These are phyloP conservation scores for Dicrostonyx torquatus DNA, from an alignment of 2,797 vertebrate genomes.

Conservation along the genomic window DNA sequence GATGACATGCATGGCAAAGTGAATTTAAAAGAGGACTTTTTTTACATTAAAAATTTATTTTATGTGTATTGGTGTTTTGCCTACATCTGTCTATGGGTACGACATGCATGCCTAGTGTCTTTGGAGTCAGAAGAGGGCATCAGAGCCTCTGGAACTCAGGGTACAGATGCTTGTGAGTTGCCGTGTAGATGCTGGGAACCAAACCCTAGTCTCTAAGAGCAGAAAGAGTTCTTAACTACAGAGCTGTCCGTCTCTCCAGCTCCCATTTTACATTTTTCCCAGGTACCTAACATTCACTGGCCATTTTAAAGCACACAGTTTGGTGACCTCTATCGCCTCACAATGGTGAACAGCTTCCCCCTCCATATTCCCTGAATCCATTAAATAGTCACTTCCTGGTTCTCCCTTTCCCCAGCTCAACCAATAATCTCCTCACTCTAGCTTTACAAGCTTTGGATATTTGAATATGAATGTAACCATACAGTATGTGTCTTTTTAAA, in stretches of 20 bases:
- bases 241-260: neutral
- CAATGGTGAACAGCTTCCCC: neutral
- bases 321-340: neutral
- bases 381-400: neutral
- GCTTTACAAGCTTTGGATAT: neutral
- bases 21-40: neutral
- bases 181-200: neutral
- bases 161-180: too few relatives aligned
- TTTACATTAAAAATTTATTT: neutral
- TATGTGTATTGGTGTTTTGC: neutral
- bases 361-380: neutral
- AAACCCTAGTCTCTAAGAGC: neutral
- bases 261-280: neutral
- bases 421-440: neutral
- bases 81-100: neutral
- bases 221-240: neutral
- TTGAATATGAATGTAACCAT: neutral
- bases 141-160: neutral
- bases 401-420: neutral
- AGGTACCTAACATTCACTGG: neutral
- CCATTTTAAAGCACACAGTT: neutral
- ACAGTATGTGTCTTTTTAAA: neutral
- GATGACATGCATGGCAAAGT: neutral
- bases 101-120: neutral
- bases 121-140: neutral